Base-by-base conservation (phyloP, 1,140 invertebrate species). In the Pantala flavescens region DNA sequence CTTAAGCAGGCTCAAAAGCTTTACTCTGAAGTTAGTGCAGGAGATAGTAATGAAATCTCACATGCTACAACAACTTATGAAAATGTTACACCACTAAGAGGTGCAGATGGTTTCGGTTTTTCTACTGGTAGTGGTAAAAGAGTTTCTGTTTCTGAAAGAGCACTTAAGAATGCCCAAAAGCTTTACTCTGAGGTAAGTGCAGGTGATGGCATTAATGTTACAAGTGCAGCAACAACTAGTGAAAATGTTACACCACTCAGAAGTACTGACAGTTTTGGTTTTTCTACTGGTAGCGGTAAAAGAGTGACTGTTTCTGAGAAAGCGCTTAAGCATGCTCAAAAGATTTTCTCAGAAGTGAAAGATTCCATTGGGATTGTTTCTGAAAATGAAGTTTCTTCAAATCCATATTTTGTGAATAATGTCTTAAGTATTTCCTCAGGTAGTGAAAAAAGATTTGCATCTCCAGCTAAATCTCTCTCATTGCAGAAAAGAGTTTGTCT, bases 261-360 rank as follows among this genome's bases (percentile, higher is more conserved):
- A 9, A 9, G 9, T 36, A 9, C 28, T 7, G 23, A 12, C 10
- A 7, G 28, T 7, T 73, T 23, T 21, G 78, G 76, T 23, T 81
- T 80, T 74, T 76, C 78, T 73, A 79, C 80, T 72, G 80, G 79
- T 19, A 71, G 74, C 71, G 81, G 79, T 7, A 79, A 78, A 74
- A 75, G 63, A 72, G 72, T 81, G 0, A 74, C 24, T 63, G 76
- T 81, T 0, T 79, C 78, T 11, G 76, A 78, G 70, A 76, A 76
- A n/a, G 72, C 78, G 43, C 75, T 81, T 16, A 72, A 77, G 12
- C 75, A 71, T 19, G 74, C 73, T 70, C 70, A 75, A 28, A 24
- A 28, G 75, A 73, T 78, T 36, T 49, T 78, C 36, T 24, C 16
- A 55, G 73, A 78, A 24, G 14, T 43, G 21, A 7, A 70, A 24